Evolutionary conservation across 1,140 invertebrate genomes (phyloP).

Genomic region (Helicorthomorpha holstii): DNA sequence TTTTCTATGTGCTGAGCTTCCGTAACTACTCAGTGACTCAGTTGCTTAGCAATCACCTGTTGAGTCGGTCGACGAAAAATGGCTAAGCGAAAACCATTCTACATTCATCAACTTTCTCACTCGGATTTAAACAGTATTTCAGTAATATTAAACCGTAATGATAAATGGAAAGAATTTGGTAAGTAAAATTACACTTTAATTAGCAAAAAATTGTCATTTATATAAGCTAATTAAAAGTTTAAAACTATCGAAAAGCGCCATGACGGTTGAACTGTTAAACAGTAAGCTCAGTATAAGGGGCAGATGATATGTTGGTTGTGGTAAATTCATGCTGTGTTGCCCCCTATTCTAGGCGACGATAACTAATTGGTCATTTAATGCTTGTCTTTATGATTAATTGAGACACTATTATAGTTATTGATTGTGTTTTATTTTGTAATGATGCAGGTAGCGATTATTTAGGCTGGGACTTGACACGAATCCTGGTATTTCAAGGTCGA

Average conservation of each 20-base stretch:
- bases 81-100: too few species aligned
- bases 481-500: not conserved
- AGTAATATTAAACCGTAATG: conserved; percentile 48
- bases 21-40: too few species aligned
- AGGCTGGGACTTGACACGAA: not conserved
- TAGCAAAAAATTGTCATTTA: not conserved
- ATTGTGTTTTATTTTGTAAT: not conserved
- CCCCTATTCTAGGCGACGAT: not conserved
- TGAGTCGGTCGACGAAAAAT: too few species aligned
- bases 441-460: too few species aligned
- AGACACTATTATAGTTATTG: not conserved
- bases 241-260: not conserved
- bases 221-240: not conserved
- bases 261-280: not conserved
- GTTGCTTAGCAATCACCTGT: too few species aligned
- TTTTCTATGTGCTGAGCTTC: too few species aligned
- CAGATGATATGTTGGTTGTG: not conserved
- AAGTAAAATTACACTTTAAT: conserved; percentile 3
- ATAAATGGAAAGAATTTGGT: conserved; percentile 59
- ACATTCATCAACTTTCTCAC: not conserved
- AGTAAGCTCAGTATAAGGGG: not conserved
- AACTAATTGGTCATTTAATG: too few species aligned
- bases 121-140: not conserved
- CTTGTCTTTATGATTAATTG: too few species aligned
- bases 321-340: not conserved